Base-by-base conservation (phyloP, 2,888 invertebrate genomes). In the Mimas tiliae region DNA sequence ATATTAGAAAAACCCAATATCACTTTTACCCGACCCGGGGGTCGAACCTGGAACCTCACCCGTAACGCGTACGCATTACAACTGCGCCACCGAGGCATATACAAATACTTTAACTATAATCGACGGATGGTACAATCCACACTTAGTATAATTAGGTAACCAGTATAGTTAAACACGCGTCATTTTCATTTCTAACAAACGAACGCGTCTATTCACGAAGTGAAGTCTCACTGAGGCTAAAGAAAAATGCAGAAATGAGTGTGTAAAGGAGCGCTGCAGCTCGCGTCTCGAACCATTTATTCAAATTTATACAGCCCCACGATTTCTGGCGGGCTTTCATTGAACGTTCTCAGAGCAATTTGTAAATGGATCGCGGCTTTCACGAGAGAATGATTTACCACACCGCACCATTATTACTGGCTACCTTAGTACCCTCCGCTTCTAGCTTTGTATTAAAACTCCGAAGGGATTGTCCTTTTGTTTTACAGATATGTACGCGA, bases 271-370 rank as follows among this genome's bases (percentile, higher is more conserved):
- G 63, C 66, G 70, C 67, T 76, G 79, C 81, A 79, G 48, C 53
- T 53, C 64, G 33, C 53, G 64, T 65, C 79, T 77, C 73, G 71
- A 73, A 74, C 73, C 83, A 83, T 88, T 88, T 88, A 90, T 90
- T 90, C 80, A 89, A 89, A 90, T 89, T 88, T 89, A 88, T 84
- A 88, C 88, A 80, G 84, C 82, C 80, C 78, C 84, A 79, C 83
- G 80, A 84, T 82, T 84, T 81, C 79, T 77, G 77, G 75, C 77
- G 78, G 76, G 78, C 76, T 80, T 81, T 84, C 83, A 87, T 85
- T 84, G 85, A 83, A 80, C 81, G 78, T 76, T 74, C 78, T 79
- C 76, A 70, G 79, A 82, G 86, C 88, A 91, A 91, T 91, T 91
- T 91, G 85, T 87, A 89, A 89, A 90, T 90, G 89, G 90, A 86